Percentiles rank a stretch among this genome's conserved stretches.
phyloP scores from a whole-genome alignment of 2,888 invertebrate genomes.

The Drosophila stalkeri region DNA sequence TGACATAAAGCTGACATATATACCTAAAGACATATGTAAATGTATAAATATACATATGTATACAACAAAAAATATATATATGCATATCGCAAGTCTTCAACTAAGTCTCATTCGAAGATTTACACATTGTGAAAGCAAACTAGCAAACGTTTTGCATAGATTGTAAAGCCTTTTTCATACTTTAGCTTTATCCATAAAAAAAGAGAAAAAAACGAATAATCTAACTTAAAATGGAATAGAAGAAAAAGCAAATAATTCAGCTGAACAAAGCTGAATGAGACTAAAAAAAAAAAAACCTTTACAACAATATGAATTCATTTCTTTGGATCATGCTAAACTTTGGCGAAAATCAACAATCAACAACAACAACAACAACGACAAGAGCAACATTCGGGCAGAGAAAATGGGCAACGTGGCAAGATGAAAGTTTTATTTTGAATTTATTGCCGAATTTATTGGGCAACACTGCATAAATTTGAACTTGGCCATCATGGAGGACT shows the following conservation, averaged over 20 bases:
- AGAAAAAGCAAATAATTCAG: slow-evolving; percentile 22
- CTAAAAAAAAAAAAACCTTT: slow-evolving; percentile 24
- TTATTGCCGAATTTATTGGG: slow-evolving; percentile 79
- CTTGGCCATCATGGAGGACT: slow-evolving; percentile 68
- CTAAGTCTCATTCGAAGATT: background rate
- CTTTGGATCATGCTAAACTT: slow-evolving; percentile 47
- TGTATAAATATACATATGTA: no score
- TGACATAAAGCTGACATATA: no score
- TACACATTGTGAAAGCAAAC: background rate
- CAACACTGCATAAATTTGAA: slow-evolving; percentile 80
- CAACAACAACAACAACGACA: slow-evolving; percentile 31
- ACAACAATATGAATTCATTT: slow-evolving; percentile 39
- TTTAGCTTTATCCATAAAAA: background rate
- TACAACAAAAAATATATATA: background rate
- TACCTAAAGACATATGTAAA: no score
- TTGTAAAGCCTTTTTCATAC: background rate
- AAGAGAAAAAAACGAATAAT: background rate
- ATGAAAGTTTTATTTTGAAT: slow-evolving; percentile 80
- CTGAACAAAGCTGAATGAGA: slow-evolving; percentile 4
- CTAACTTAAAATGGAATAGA: slow-evolving; percentile 11
- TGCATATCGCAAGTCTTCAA: background rate
- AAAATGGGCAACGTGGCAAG: slow-evolving; percentile 57
- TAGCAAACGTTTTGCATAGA: background rate
- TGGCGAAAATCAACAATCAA: slow-evolving; percentile 46
- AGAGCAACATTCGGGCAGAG: background rate